Conservation (phyloP, 2,797 vertebrate species). For the Poeciliopsis presidionis region DNA sequence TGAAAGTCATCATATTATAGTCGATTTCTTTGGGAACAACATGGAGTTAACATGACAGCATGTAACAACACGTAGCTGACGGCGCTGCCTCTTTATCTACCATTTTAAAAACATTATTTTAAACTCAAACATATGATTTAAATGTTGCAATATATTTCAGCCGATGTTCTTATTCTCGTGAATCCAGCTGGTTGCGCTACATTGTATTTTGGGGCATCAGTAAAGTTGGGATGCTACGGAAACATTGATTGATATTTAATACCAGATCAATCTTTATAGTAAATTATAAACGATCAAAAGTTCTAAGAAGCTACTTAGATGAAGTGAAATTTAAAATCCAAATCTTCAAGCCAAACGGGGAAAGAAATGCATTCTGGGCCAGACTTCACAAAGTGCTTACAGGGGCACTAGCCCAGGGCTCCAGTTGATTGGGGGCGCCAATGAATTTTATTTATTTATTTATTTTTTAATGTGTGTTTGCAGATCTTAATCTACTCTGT, state of each 20-base stretch:
- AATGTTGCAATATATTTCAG: neutral
- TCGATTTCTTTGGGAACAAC: too few species aligned
- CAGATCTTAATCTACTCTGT: slow-evolving; percentile 17
- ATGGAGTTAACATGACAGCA: neutral
- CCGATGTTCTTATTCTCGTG: neutral
- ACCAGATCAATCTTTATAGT: neutral
- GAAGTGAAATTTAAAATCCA: slow-evolving; percentile 20
- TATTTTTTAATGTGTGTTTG: too few species aligned
- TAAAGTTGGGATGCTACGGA: neutral
- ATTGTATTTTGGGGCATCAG: neutral
- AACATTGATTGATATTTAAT: neutral
- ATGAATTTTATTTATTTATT: too few species aligned
- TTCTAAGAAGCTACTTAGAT: slow-evolving; percentile 40
- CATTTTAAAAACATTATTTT: neutral
- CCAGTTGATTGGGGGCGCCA: too few species aligned
- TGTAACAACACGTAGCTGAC: neutral
- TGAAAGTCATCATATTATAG: too few species aligned
- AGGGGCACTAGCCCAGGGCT: too few species aligned
- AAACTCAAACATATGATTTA: neutral
- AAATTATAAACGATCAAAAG: too few species aligned
- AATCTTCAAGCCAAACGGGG: slow-evolving; percentile 48
- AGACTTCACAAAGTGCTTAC: too few species aligned
- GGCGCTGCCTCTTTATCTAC: neutral
- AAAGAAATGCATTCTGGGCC: slow-evolving; percentile 6
- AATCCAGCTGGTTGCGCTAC: neutral